Percentiles rank a stretch among this genome's conserved stretches.
phyloP scores from a whole-genome alignment of 1,140 invertebrate species.

The Drosophila bifasciata region DNA sequence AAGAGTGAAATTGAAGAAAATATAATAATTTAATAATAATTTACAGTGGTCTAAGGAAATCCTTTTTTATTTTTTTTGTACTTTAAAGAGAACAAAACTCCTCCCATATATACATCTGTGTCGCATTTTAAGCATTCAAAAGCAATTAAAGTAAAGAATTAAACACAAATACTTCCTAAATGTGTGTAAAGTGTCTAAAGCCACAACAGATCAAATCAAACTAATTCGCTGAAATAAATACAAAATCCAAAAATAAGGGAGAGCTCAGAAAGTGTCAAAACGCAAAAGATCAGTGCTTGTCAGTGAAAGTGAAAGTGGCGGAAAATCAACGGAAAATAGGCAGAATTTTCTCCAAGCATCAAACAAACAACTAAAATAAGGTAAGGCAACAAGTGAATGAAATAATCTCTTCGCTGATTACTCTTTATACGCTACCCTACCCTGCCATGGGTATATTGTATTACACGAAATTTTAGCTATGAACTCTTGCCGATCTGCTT shows the following conservation, averaged over 20 bases:
- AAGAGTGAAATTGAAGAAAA: slow-evolving; percentile 10
- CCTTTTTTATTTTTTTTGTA: background rate
- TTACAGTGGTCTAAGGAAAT: background rate
- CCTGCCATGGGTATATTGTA: too few relatives aligned
- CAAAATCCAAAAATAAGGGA: slow-evolving; percentile 2
- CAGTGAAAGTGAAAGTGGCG: slow-evolving; percentile 61
- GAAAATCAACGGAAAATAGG: slow-evolving; percentile 37
- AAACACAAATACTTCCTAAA: background rate
- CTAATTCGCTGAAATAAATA: slow-evolving; percentile 17
- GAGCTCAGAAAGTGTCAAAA: background rate
- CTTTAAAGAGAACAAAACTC: background rate
- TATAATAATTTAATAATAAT: slow-evolving; percentile 34
- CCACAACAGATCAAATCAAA: slow-evolving; percentile 9
- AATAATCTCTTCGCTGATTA: slow-evolving; percentile 29
- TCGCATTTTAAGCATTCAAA: slow-evolving; percentile 28
- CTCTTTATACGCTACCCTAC: slow-evolving; percentile 4
- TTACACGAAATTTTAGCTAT: background rate
- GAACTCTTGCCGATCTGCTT: too few relatives aligned
- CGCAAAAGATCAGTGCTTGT: slow-evolving; percentile 14
- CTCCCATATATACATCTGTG: too few relatives aligned
- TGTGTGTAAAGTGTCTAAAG: slow-evolving; percentile 7
- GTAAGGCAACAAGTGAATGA: slow-evolving; percentile 21
- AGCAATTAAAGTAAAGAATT: background rate
- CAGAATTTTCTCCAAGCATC: slow-evolving; percentile 10
- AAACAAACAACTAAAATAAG: slow-evolving; percentile 18